Conservation (phyloP, 2,113 vertebrate genomes). For the Cebus imitator region DNA sequence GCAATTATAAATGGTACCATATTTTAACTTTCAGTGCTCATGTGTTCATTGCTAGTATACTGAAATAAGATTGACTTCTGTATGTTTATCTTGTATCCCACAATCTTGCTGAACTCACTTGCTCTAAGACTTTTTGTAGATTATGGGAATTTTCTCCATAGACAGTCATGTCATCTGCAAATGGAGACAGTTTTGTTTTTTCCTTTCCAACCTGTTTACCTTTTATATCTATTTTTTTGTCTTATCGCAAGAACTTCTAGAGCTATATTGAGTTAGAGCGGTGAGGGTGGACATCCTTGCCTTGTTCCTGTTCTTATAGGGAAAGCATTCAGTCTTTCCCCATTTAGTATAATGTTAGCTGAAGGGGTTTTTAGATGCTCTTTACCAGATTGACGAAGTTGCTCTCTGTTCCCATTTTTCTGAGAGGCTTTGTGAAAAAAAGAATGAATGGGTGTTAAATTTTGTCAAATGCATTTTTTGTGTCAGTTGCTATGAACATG, state of each 20-base stretch:
- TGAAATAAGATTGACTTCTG: not conserved
- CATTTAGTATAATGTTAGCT: not conserved
- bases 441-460: not conserved
- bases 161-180: not conserved
- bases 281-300: not conserved
- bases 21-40: not conserved
- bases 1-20: not conserved
- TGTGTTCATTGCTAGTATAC: not conserved
- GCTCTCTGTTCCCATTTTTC: not conserved
- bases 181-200: not conserved
- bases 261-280: not conserved
- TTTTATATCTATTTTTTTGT: not conserved
- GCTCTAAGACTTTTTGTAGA: not conserved
- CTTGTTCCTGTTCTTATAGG: not conserved
- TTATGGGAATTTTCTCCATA: not conserved
- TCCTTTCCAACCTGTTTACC: not conserved
- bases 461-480: not conserved
- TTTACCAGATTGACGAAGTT: not conserved
- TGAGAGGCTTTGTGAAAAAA: not conserved
- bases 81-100: not conserved
- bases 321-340: not conserved
- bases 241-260: not conserved
- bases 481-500: not conserved
- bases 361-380: not conserved
- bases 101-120: not conserved